Conservation (phyloP, 92 coral and sea anemone species). For the Phymanthus crucifer region DNA sequence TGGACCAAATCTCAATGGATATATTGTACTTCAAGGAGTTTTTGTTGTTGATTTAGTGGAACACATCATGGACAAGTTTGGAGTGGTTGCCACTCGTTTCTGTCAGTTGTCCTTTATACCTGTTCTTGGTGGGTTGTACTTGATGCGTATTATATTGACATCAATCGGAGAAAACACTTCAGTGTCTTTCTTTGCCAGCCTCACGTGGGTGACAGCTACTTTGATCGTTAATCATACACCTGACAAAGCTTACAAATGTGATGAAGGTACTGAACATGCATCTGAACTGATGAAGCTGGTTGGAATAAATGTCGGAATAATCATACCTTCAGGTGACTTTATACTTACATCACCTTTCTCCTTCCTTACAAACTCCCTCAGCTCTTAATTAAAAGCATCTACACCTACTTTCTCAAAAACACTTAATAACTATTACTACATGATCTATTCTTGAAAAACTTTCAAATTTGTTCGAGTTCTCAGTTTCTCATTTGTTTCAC, state of each 20-base stretch:
- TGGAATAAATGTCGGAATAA: neutral
- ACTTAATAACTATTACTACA: no score
- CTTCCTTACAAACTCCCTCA: no score
- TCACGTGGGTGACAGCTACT: constrained; percentile 21
- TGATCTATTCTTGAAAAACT: no score
- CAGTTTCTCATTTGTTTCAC: neutral
- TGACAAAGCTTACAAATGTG: constrained; percentile 15
- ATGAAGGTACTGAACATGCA: neutral
- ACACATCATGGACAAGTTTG: constrained; percentile 10
- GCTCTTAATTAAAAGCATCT: no score
- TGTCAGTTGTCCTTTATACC: constrained; percentile 27
- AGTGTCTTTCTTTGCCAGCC: constrained; percentile 16
- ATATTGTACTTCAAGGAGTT: neutral
- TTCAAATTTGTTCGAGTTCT: no score
- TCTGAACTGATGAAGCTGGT: neutral
- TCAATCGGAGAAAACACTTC: constrained; percentile 19
- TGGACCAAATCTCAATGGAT: neutral
- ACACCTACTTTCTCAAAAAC: no score
- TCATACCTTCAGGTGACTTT: neutral
- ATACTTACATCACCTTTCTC: no score
- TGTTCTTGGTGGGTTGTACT: neutral
- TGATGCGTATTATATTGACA: constrained; percentile 29
- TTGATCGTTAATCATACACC: constrained; percentile 6
- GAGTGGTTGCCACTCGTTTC: constrained; percentile 11
- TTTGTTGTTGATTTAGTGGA: constrained; percentile 12